Conservation (phyloP, 2,888 invertebrate genomes). For the Drosophila melanosoma region DNA sequence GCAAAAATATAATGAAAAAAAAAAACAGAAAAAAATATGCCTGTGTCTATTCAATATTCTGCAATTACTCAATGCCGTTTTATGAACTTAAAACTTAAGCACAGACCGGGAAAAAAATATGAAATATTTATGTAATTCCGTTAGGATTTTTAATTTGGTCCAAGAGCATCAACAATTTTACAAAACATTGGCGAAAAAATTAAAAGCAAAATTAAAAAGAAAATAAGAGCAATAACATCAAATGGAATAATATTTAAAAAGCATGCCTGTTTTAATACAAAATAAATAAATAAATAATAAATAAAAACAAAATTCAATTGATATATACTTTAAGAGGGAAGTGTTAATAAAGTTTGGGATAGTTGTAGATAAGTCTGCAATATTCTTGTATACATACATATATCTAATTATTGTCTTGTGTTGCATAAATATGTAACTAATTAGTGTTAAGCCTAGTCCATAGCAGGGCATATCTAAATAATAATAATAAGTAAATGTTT, state of each 20-base stretch:
- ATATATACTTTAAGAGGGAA: not conserved
- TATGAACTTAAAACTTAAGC: constrained; percentile 2
- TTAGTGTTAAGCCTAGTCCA: not conserved
- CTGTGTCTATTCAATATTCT: constrained; percentile 9
- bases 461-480: not conserved
- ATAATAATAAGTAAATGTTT: constrained; percentile 30
- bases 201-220: not conserved
- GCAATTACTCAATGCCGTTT: constrained; percentile 7
- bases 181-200: not conserved
- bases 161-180: not conserved
- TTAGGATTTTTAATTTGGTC: not conserved
- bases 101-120: not conserved
- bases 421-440: too few relatives aligned
- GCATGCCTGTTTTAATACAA: not conserved
- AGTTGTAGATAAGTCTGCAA: not conserved
- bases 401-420: too few relatives aligned
- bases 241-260: not conserved
- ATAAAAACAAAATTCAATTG: not conserved
- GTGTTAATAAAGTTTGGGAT: not conserved
- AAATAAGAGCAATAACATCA: not conserved
- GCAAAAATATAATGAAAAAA: constrained; percentile 15
- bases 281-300: not conserved
- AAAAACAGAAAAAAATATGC: not conserved
- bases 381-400: too few relatives aligned
- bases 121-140: constrained; percentile 2